phyloP scores from a whole-genome alignment of 2,888 invertebrate genomes.

The Meteorus colon region DNA sequence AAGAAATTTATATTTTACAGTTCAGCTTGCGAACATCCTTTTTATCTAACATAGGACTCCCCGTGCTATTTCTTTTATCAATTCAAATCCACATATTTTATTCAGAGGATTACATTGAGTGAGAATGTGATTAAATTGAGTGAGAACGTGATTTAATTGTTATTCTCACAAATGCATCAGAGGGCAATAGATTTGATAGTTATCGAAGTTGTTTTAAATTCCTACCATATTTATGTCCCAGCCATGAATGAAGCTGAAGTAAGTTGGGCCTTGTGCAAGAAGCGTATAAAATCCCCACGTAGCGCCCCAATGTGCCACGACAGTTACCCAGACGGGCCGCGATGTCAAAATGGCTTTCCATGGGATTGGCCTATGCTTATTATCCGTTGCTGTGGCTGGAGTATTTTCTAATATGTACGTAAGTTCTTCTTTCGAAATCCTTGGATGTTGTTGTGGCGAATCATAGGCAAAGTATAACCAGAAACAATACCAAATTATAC shows the following conservation, averaged over 20 bases:
- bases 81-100: too few relatives aligned
- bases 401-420: slow-evolving; percentile 77
- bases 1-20: neutral
- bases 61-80: too few relatives aligned
- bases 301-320: slow-evolving; percentile 80
- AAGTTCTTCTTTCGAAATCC: slow-evolving; percentile 77
- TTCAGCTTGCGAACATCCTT: too few relatives aligned
- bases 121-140: too few relatives aligned
- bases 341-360: slow-evolving; percentile 79
- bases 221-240: slow-evolving; percentile 80
- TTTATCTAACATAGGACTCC: too few relatives aligned
- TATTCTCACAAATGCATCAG: too few relatives aligned
- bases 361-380: slow-evolving; percentile 73
- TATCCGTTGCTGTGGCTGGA: slow-evolving; percentile 66
- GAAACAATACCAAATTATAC: slow-evolving; percentile 77
- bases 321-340: slow-evolving; percentile 78
- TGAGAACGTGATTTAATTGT: too few relatives aligned
- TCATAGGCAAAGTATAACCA: slow-evolving; percentile 80
- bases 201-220: slow-evolving; percentile 47
- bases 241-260: slow-evolving; percentile 81
- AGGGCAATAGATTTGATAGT: too few relatives aligned
- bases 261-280: slow-evolving; percentile 82
- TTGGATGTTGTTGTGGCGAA: slow-evolving; percentile 80
- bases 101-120: too few relatives aligned
- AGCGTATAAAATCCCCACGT: slow-evolving; percentile 82